Conservation (phyloP, 2,888 invertebrate species). For the Leptinotarsa tumamoca region DNA sequence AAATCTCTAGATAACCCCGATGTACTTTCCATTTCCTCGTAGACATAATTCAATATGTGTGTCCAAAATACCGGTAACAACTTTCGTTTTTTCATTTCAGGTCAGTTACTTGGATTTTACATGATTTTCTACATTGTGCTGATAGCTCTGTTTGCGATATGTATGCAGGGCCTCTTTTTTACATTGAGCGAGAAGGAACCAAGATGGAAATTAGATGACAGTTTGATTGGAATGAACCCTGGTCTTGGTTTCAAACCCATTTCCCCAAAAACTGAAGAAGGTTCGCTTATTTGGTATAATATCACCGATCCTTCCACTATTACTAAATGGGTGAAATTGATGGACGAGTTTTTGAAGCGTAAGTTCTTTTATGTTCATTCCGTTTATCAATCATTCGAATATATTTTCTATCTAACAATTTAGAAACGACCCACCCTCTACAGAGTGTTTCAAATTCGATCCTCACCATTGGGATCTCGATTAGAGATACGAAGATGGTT, state of each 20-base stretch:
- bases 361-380: conserved; percentile 54
- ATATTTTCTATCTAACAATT: too few relatives aligned
- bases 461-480: too few relatives aligned
- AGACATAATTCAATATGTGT: too few relatives aligned
- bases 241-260: conserved; percentile 78
- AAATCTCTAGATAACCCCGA: too few relatives aligned
- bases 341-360: conserved; percentile 73
- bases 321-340: conserved; percentile 69
- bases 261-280: conserved; percentile 68
- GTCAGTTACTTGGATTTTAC: conserved; percentile 87
- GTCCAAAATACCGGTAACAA: neutral
- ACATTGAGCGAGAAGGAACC: conserved; percentile 79
- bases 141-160: conserved; percentile 86
- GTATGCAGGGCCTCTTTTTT: conserved; percentile 84
- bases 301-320: conserved; percentile 68
- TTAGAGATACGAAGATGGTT: too few relatives aligned
- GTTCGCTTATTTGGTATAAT: conserved; percentile 74
- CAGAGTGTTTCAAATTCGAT: too few relatives aligned
- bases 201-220: conserved; percentile 78
- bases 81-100: conserved; percentile 71
- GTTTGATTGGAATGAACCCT: conserved; percentile 79
- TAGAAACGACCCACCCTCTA: too few relatives aligned
- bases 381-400: neutral
- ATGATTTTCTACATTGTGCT: conserved; percentile 86
- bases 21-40: too few relatives aligned